Conservation (phyloP, 2,113 vertebrate species). For the Ochotona princeps region DNA sequence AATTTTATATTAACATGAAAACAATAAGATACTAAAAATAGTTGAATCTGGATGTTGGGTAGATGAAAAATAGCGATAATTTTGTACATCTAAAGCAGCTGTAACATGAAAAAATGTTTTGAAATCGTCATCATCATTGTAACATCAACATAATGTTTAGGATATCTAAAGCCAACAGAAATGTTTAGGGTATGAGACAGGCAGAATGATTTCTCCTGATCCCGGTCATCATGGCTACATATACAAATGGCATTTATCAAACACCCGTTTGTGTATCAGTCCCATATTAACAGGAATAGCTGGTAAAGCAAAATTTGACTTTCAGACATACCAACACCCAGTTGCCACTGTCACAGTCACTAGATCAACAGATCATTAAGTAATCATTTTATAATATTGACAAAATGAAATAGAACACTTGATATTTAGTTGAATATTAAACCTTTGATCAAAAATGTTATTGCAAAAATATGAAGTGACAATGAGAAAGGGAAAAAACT, state of each 20-base stretch:
- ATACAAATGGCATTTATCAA: slow-evolving; percentile 5
- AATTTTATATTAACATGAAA: too few relatives aligned
- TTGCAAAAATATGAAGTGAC: too few relatives aligned
- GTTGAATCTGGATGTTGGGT: background rate
- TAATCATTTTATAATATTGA: background rate
- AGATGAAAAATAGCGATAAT: background rate
- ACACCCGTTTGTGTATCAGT: background rate
- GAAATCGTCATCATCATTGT: slow-evolving; percentile 35
- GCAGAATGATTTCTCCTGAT: background rate
- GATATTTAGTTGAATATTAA: too few relatives aligned
- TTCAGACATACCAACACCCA: background rate
- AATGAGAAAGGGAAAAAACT: background rate
- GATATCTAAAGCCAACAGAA: background rate
- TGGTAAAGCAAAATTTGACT: background rate
- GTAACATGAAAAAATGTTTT: background rate
- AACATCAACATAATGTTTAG: slow-evolving; percentile 16
- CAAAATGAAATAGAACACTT: too few relatives aligned
- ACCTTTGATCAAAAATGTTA: too few relatives aligned
- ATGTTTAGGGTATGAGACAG: background rate
- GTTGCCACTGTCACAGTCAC: background rate
- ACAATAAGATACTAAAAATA: background rate
- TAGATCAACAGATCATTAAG: background rate
- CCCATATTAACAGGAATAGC: background rate
- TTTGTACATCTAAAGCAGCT: slow-evolving; percentile 28
- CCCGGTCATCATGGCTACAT: background rate